Percentiles rank a stretch among this genome's conserved stretches.
Evolutionary conservation across 2,797 vertebrate species (phyloP).

Genomic region (Pyrocephalus nanus): DNA sequence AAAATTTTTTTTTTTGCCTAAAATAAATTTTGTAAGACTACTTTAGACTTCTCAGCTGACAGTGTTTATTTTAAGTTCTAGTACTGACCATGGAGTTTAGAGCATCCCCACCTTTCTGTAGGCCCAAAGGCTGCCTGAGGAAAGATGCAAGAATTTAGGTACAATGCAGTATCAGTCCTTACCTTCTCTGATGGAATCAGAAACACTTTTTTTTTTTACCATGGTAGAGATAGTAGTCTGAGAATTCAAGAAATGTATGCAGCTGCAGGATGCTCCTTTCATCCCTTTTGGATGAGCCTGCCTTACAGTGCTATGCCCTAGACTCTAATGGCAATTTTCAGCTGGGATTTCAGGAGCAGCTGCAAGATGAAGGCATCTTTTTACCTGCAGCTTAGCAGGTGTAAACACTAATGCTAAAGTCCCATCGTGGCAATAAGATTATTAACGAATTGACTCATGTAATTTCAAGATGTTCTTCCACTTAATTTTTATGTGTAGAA

Average conservation of each 20-base stretch:
- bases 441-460: background rate
- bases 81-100: background rate
- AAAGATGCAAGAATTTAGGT: background rate
- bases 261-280: background rate
- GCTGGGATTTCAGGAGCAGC: background rate
- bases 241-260: background rate
- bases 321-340: background rate
- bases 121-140: background rate
- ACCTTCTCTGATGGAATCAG: background rate
- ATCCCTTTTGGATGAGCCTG: background rate
- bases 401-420: background rate
- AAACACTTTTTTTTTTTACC: background rate
- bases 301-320: background rate
- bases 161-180: background rate
- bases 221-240: background rate
- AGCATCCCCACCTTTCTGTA: background rate
- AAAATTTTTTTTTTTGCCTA: background rate
- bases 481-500: background rate
- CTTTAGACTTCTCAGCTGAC: background rate
- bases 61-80: background rate
- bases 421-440: background rate
- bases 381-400: background rate
- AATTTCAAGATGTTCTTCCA: background rate
- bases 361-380: background rate
- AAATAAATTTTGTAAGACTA: background rate